phyloP scores from a whole-genome alignment of 2,113 vertebrate genomes.

The Cryptomyrus ogoouensis region DNA sequence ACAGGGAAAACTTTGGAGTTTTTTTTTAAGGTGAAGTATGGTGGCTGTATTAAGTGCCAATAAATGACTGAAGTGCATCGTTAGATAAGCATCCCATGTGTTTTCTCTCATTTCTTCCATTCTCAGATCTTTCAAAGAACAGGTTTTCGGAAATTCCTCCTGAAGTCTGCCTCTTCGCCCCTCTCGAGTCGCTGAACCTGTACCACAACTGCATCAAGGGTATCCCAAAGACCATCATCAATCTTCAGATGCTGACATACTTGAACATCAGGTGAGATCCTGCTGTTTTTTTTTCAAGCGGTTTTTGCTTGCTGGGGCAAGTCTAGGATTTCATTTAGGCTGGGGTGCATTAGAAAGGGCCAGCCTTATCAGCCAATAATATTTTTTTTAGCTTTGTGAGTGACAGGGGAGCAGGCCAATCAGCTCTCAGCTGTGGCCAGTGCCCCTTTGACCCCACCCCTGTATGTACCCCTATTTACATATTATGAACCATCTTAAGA shows the following conservation, averaged over 20 bases:
- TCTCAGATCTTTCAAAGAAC: conserved; percentile 92
- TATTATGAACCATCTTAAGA: neutral
- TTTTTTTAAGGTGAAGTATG: neutral
- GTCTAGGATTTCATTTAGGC: neutral
- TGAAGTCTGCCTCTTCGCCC: conserved; percentile 89
- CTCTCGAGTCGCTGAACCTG: conserved; percentile 89
- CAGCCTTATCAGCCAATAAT: neutral
- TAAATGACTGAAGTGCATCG: neutral
- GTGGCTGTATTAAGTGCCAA: neutral
- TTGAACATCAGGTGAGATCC: conserved; percentile 86
- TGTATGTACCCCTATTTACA: neutral
- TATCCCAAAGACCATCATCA: conserved; percentile 92
- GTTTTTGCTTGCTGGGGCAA: neutral
- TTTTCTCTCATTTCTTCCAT: conserved; percentile 16
- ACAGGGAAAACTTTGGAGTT: neutral
- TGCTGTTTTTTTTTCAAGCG: neutral
- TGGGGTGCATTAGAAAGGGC: neutral
- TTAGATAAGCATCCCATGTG: neutral
- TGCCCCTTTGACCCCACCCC: neutral
- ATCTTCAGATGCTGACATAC: conserved; percentile 94
- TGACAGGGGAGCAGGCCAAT: neutral
- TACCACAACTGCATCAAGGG: conserved; percentile 98
- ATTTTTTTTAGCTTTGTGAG: neutral
- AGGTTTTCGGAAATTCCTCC: conserved; percentile 88
- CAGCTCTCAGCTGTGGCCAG: neutral